Base-by-base conservation (phyloP, 2,113 vertebrate species). In the Callipepla squamata region DNA sequence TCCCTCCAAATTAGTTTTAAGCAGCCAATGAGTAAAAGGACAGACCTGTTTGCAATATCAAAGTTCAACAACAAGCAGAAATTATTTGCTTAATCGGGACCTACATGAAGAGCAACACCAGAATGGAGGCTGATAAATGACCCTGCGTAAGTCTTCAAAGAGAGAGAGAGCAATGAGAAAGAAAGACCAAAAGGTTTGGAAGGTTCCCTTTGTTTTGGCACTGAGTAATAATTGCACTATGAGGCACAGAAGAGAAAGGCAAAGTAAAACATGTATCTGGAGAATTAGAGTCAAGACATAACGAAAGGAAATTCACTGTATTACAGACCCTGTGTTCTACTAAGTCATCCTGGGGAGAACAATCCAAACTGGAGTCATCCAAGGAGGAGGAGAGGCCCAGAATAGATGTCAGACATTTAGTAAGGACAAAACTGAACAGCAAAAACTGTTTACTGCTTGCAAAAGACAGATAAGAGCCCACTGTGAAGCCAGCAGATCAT, bases 1-100 rank as follows among this genome's bases (percentile, higher is more conserved):
- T 94, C 89, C 80, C 84, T 38, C 42, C 51, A 81, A 73, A 63
- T n/a, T 87, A 77, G 25, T 74, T 81, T 89, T 38, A 70, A 82
- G 34, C 67, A 87, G 34, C 30, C 14, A 47, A 68, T 40, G 47
- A 61, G 47, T 57, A 80, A 90, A 93, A 93, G 45, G 30, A 68
- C 20, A 61, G n/a, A 55, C 36, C 84, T 89, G 59, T 72, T 82
- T 87, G 55, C 45, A 38, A 90, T 53, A 74, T 77, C 51, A 50
- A 79, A 89, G 53, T 91, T 93, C 68, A 81, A 45, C 59, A 73
- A 85, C 0, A 4, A 70, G 45, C 67, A 82, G 55, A 85, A 87
- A 76, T 1, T 9, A 65, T 87, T 89, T 89, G 38, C 32, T 93
- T 80, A 68, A 80, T 68, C 62, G 61, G 80, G 62, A 83, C 66